Base-by-base conservation (phyloP, 2,797 vertebrate genomes). In the Chaunax sp. region DNA sequence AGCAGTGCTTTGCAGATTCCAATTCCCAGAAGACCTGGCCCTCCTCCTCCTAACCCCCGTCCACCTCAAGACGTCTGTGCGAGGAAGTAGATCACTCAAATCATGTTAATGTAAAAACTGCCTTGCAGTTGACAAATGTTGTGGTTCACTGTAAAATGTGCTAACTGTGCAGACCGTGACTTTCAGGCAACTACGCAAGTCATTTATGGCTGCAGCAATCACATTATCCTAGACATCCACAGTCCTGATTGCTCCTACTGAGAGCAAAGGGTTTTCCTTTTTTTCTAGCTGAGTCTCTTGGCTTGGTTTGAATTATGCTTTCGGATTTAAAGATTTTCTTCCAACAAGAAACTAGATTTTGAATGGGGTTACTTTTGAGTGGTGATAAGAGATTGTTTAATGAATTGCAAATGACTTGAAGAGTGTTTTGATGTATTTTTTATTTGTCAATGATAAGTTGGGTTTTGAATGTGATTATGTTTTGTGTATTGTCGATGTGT, bases 151-250 rank as follows among this genome's bases (percentile, higher is more conserved):
- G 87, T 82, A 89, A 91, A 94, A 93, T 93, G 87, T 93, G 94
- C 93, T 92, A 94, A 94, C 92, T 92, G 89, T 93, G 93, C 93
- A 94, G 79, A 92, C 82, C 81, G 79, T 82, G 87, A 92, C 88
- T 91, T 90, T 91, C 86, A 89, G 85, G 86, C 65, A 64, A 87
- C 89, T 82, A 74, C 38, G 75, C 88, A 70, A 92, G 87, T 89
- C 87, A 87, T 91, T 91, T 90, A 90, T 90, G 92, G 93, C 90
- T 92, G 88, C 91, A 82, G 90, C 90, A 92, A 92, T 93, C 91
- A 92, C 91, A 92, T 92, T 93, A 92, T 79, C 89, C 83, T 52
- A 77, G 87, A 90, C 77, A 65, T 89, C 88, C 84, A 83, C 84
- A 84, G 80, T 85, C 85, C 86, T 90, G 88, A 92, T 90, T 92